Evolutionary conservation across 2,113 vertebrate genomes (phyloP), one percentile per base, ranked within the genome.

Genomic region (Tupaia tana): DNA sequence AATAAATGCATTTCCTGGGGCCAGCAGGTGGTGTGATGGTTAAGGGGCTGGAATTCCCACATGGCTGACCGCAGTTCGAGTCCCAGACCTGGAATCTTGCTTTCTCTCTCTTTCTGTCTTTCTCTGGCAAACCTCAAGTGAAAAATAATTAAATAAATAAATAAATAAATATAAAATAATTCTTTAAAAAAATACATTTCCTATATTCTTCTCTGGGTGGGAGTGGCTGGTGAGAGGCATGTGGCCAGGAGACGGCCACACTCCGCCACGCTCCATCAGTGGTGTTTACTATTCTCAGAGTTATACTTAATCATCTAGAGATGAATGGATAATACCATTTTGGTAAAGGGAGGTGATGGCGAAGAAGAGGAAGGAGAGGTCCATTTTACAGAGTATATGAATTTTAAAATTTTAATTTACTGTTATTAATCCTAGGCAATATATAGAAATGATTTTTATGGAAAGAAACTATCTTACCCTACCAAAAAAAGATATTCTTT

Each of bases 231-330:
- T 19, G 69, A 90, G 54, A 19, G 43, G 6, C 31, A 58, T 43
- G 20, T 52, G 59, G 34, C 13, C 25, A 56, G 54, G 34, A 69
- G 58, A 22, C 18, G 25, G 3, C 3, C 2, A 43, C 0, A 0
- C n/a, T 59, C 77, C 7, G 10, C 74, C 14, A 43, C 56, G 52
- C 70, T 83, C 24, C 87, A 43, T 43, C 43, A 43, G 43, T 43
- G 43, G 43, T 43, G 43, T 54, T 25, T 18, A 67, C 5, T 58
- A 11, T 56, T 75, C n/a, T 78, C 31, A 64, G 54, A 91, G 43
- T 74, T 54, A 64, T 20, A 20, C 31, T 67, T 61, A 67, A 85
- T 75, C 34, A 10, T 83, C 79, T 56, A 83, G 52, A 94, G 71
- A 0, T 34, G 75, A 89, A n/a, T 19, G 7, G 22, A 2, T 75